These are phyloP conservation scores for Lucifuga dentata DNA, from an alignment of 2,113 vertebrate genomes.

Conservation along the genomic window DNA sequence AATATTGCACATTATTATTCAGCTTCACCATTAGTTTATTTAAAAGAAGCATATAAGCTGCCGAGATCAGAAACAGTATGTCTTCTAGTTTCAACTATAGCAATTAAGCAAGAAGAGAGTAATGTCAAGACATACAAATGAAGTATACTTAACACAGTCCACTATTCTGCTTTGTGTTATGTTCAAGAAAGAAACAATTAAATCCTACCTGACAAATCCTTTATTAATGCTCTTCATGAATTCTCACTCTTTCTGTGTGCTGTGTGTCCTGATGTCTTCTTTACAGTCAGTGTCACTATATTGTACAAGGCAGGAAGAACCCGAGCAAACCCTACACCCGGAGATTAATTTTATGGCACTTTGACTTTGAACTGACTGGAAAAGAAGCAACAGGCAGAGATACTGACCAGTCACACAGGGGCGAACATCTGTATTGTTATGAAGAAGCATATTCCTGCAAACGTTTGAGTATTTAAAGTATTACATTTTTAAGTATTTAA, in stretches of 20 bases:
- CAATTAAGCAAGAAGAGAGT: too few relatives aligned
- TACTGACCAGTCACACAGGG: neutral
- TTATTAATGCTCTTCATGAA: conserved; percentile 37
- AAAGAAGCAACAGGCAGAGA: conserved; percentile 25
- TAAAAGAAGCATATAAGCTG: too few relatives aligned
- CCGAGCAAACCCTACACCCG: conserved; percentile 21
- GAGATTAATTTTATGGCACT: conserved; percentile 72
- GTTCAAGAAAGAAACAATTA: neutral
- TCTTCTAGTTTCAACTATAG: too few relatives aligned
- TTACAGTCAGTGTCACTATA: too few relatives aligned
- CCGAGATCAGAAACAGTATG: too few relatives aligned
- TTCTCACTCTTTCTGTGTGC: neutral
- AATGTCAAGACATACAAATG: neutral
- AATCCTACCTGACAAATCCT: conserved; percentile 17
- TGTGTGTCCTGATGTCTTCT: neutral
- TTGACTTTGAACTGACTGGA: conserved; percentile 76
- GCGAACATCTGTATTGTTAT: neutral
- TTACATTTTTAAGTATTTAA: too few relatives aligned
- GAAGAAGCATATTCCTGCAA: neutral
- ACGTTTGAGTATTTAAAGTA: neutral
- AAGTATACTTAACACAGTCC: neutral
- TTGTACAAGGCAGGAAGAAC: conserved; percentile 42
- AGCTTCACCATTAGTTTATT: too few relatives aligned
- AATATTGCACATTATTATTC: too few relatives aligned
- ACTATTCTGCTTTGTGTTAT: neutral